Evolutionary conservation across 2,888 invertebrate genomes (phyloP).

Genomic region (Augiades crinisus): DNA sequence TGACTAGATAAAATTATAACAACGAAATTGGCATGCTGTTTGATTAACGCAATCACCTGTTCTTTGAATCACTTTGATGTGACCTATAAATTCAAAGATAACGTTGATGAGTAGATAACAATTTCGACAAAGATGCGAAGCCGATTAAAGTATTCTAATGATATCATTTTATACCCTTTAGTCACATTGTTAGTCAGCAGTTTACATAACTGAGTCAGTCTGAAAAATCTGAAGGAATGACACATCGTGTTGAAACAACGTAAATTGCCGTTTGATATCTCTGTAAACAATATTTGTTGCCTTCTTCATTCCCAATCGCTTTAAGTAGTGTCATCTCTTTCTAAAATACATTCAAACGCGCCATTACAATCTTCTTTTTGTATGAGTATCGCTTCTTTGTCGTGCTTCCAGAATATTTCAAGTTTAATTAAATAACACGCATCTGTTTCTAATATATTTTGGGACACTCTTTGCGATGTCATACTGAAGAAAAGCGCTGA

Average conservation of each 20-base stretch:
- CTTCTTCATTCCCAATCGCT: slow-evolving; percentile 8
- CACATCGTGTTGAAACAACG: slow-evolving; percentile 43
- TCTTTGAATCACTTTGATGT: slow-evolving; percentile 23
- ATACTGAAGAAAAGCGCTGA: slow-evolving; percentile 46
- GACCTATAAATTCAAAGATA: slow-evolving; percentile 47
- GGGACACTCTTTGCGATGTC: slow-evolving; percentile 49
- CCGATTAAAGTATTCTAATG: slow-evolving; percentile 49
- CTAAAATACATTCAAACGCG: slow-evolving; percentile 31
- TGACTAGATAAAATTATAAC: slow-evolving; percentile 22
- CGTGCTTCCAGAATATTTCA: slow-evolving; percentile 39
- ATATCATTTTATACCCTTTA: slow-evolving; percentile 56
- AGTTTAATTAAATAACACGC: slow-evolving; percentile 48
- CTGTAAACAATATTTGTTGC: slow-evolving; percentile 28
- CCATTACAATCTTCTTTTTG: slow-evolving; percentile 42
- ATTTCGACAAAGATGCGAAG: slow-evolving; percentile 52
- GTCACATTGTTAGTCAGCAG: slow-evolving; percentile 51
- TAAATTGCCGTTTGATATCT: slow-evolving; percentile 31
- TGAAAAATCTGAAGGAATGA: slow-evolving; percentile 52
- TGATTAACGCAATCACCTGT: slow-evolving; percentile 10
- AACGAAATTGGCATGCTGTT: slow-evolving; percentile 27
- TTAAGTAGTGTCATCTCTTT: not conserved
- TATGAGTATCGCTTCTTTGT: slow-evolving; percentile 45
- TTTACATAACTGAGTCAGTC: slow-evolving; percentile 62
- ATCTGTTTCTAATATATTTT: slow-evolving; percentile 62
- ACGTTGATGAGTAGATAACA: slow-evolving; percentile 46